Evolutionary conservation across 2,888 invertebrate species (phyloP).

Genomic region (Vannuccia rotundouncinata): DNA sequence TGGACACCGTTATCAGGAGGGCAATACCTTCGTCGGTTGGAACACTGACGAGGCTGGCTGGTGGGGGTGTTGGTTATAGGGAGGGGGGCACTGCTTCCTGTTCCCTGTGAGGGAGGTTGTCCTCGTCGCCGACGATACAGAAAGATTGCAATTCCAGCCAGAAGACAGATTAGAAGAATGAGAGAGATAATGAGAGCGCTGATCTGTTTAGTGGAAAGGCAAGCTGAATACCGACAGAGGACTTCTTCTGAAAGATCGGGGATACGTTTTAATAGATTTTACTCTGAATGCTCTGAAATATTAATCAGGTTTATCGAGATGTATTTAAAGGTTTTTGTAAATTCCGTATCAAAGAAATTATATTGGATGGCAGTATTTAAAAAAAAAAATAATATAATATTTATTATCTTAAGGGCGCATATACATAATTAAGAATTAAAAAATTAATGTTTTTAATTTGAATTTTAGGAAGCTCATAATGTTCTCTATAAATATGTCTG

Average conservation of each 20-base stretch:
- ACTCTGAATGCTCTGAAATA: no score
- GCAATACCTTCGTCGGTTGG: background rate
- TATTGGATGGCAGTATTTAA: no score
- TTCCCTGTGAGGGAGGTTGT: background rate
- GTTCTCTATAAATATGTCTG: no score
- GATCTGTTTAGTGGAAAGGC: conserved; percentile 14
- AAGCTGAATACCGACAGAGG: background rate
- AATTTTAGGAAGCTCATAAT: no score
- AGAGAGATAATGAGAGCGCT: background rate
- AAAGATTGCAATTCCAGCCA: background rate
- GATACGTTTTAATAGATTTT: no score
- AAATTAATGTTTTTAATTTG: no score
- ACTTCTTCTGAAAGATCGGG: background rate
- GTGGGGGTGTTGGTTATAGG: background rate
- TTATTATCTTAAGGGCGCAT: no score
- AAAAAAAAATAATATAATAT: no score
- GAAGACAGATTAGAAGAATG: background rate
- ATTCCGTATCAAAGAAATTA: no score
- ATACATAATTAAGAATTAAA: no score
- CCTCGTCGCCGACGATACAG: background rate
- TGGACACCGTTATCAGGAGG: background rate
- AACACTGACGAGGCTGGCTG: background rate
- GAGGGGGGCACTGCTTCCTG: background rate
- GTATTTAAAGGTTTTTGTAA: no score
- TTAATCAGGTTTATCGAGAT: no score